Base-by-base conservation (phyloP, 2,888 invertebrate species). In the Chrysolina oricalcia region DNA sequence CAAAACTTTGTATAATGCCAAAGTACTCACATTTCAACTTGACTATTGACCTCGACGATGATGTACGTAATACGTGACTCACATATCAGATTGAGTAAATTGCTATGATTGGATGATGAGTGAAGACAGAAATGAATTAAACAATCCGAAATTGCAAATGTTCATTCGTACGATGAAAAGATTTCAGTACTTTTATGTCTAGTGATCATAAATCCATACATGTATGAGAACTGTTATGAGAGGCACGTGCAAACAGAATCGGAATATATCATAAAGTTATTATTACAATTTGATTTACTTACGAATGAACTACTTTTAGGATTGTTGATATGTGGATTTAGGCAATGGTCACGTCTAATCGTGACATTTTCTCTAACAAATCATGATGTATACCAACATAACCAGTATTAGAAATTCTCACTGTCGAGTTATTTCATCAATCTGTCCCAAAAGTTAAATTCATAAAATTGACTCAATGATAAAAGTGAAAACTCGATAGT, bases 1-100 rank as follows among this genome's bases (percentile, higher is more conserved):
- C 23, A 56, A 13, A 15, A 21, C 11, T 21, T 56, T 23, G 15
- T 6, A 15, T 15, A 27, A 9, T n/a, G 23, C 59, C 27, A n/a
- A 53, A 11, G 13, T 53, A 59, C 27, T 59, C n/a, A 59, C 27
- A 59, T 27, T 59, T 59, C 15, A 27, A 59, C 59, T 59, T 59
- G 35, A 35, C 59, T 35, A 59, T 59, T 59, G 59, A 59, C 59
- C 59, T 59, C 27, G 23, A 59, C 59, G 23, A 8, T 27, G 27
- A 35, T 59, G 59, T 27, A 27, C 19, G 19, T n/a, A 23, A 59
- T 27, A 59, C n/a, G 27, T 59, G 59, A 59, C n/a, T 59, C 59
- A 59, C 27, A 59, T 50, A 27, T 59, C 9, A 8, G 35, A 59
- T 23, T 35, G 6, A 59, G n/a, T n/a, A n/a, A 13, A 35, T 23